Conservation (phyloP, 2,797 vertebrate species). For the Amphiprion clarkii region DNA sequence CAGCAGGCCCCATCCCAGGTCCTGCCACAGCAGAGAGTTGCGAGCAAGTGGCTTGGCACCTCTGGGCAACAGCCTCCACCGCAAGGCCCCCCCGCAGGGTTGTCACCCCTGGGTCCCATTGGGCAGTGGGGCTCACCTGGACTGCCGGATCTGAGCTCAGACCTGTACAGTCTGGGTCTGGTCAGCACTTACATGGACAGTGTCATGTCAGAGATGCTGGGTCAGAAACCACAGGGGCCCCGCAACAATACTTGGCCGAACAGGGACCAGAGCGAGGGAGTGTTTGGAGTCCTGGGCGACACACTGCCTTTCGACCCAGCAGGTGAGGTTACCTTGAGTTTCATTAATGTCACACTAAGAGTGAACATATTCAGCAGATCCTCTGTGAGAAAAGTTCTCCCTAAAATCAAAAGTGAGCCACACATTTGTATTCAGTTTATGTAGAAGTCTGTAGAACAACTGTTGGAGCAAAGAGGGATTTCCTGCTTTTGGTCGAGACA, state of each 20-base stretch:
- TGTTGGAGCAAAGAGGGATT: neutral
- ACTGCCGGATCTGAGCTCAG: conserved; percentile 94
- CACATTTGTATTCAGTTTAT: neutral
- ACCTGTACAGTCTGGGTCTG: conserved; percentile 96
- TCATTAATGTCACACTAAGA: neutral
- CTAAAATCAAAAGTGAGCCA: neutral
- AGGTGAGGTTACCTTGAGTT: conserved; percentile 82
- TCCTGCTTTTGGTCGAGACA: neutral
- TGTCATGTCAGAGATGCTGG: conserved; percentile 96
- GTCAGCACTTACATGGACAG: conserved; percentile 99
- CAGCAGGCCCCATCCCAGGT: conserved; percentile 85
- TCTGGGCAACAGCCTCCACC: conserved; percentile 86
- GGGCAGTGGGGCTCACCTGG: conserved; percentile 92
- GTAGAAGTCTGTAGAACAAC: too few relatives aligned
- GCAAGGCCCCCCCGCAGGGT: conserved; percentile 87
- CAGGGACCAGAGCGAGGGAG: conserved; percentile 94
- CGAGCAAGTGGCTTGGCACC: conserved; percentile 91
- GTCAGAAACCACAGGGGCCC: conserved; percentile 96
- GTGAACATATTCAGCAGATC: neutral
- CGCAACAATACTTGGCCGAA: conserved; percentile 99
- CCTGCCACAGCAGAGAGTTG: conserved; percentile 87
- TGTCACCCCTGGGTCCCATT: conserved; percentile 90
- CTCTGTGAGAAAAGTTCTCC: neutral
- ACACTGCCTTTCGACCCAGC: conserved; percentile 97
- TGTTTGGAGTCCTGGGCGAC: conserved; percentile 90